A percentile compares a stretch with the other conserved stretches of the same genome.
phyloP scores from a whole-genome alignment of 2,797 vertebrate species.

The Karalla daura region DNA sequence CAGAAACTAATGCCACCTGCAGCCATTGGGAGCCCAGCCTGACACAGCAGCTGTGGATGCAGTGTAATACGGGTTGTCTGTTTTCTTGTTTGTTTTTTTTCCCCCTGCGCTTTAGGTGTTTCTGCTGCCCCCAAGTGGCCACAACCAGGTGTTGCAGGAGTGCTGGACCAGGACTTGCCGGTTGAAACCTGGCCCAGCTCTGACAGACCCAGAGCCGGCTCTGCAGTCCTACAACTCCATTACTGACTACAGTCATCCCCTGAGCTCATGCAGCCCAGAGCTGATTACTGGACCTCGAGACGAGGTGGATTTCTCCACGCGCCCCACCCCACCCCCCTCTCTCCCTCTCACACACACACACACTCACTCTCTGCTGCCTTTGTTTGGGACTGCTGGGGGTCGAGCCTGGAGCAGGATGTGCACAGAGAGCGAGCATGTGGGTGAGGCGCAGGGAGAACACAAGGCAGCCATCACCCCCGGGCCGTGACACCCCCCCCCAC shows the following conservation, averaged over 20 bases:
- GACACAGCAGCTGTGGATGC: too few relatives aligned
- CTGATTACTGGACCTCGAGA: constrained; percentile 2
- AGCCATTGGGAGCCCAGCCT: too few relatives aligned
- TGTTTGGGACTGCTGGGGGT: constrained; percentile 47
- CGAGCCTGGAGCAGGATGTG: constrained; percentile 36
- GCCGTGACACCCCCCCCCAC: constrained; percentile 37
- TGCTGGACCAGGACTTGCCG: not conserved
- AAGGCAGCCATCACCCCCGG: constrained; percentile 56
- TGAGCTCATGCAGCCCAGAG: constrained; percentile 30
- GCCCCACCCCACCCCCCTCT: too few relatives aligned
- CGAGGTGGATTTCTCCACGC: constrained; percentile 15
- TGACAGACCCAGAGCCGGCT: not conserved
- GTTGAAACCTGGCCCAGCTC: too few relatives aligned
- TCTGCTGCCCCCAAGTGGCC: not conserved
- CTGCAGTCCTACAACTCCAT: not conserved
- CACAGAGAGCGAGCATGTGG: not conserved
- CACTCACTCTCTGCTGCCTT: constrained; percentile 28
- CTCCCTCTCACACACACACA: too few relatives aligned
- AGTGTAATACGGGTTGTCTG: too few relatives aligned
- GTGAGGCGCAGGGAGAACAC: constrained; percentile 1
- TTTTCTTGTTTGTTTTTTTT: too few relatives aligned
- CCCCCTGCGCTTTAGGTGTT: too few relatives aligned
- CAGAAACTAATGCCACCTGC: too few relatives aligned
- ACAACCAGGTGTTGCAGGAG: not conserved
- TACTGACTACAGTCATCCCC: constrained; percentile 7